Base-by-base conservation (phyloP, 2,888 invertebrate species). In the Timandra comae region DNA sequence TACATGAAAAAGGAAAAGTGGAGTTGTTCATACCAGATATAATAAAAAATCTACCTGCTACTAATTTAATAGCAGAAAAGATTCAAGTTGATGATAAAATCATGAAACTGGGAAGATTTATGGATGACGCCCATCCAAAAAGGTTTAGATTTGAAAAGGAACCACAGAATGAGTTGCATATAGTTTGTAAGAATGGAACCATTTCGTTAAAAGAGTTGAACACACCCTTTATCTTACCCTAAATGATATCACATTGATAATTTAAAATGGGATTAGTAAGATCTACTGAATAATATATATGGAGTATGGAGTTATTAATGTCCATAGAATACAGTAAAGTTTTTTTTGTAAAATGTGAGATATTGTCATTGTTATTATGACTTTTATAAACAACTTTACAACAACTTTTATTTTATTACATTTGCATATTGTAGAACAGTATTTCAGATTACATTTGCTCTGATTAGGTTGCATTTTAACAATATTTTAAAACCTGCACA, bases 101-200 rank as follows among this genome's bases (percentile, higher is more conserved):
- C 33, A 43, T 82, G 50, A 81, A 82, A 34, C 45, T 78, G 8
- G 86, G 86, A 1, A 65, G 82, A 35, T 75, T 86, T 39, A 80
- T 85, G 79, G 84, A 85, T 47, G 86, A 86, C 43, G 69, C 81
- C 0, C 74, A 80, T 45, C 85, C 85, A 7, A 72, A 81, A 41
- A 63, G 78, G 56, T 87, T 86, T 54, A 63, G 85, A 38, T 84
- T 69, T 56, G 81, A 81, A 35, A 74, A 74, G 41, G 76, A 82
- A 43, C 76, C 75, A 0, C 60, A 70, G 7, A 69, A 80, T 52
- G 86, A 86, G 46, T 62, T 86, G 42, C 74, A 84, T 33, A 72
- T 86, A 70, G 86, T 85, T 28, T 86, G 86, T 73, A 82, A 77
- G 58, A 86, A 86, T 70, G 86, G 86, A 42, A 75, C 80, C 20